Evolutionary conservation across 2,888 invertebrate genomes (phyloP), one percentile per base, ranked within the genome.

Genomic region (Xanthorhoe spadicearia): DNA sequence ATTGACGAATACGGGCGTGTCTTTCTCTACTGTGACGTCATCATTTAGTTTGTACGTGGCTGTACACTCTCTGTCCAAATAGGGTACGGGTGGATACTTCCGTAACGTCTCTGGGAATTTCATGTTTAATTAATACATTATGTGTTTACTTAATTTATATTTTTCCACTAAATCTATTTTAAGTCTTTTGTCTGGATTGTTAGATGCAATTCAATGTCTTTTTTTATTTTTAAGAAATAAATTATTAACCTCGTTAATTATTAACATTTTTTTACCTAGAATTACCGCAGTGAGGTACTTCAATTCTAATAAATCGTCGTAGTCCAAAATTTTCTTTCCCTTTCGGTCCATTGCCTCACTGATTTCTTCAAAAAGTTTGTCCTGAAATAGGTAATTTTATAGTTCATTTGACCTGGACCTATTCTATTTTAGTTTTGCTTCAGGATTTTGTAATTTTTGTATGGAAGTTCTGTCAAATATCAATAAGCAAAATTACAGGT

Each of bases 261-360:
- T n/a, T 18, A 49, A 46, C 19, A n/a, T 60, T 65, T 43, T 65
- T 76, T 56, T 75, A 89, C 89, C 90, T 56, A 82, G 70, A 48
- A 90, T 82, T 74, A 89, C 88, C 0, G 84, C 82, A 13, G 83
- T 82, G 28, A 90, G 74, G 73, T 86, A 89, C 68, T 84, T 87
- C 64, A 88, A 72, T 66, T 87, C 82, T 66, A 86, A 68, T 74
- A 89, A 79, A 62, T 88, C 86, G 67, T 85, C 84, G 75, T 88
- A 90, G 13, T 88, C 83, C 71, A 90, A 78, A 74, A 85, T 68
- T 2, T 83, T 85, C 61, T 84, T 85, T 17, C 74, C 85, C 55
- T 73, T 83, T 61, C 71, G 72, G 71, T 82, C 79, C 35, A 82
- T 71, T 10, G 85, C 83, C 17, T 81, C 78, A 46, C 68, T 79